Evolutionary conservation across 2,888 invertebrate genomes (phyloP).

Genomic region (Gisinianus flammeolus): DNA sequence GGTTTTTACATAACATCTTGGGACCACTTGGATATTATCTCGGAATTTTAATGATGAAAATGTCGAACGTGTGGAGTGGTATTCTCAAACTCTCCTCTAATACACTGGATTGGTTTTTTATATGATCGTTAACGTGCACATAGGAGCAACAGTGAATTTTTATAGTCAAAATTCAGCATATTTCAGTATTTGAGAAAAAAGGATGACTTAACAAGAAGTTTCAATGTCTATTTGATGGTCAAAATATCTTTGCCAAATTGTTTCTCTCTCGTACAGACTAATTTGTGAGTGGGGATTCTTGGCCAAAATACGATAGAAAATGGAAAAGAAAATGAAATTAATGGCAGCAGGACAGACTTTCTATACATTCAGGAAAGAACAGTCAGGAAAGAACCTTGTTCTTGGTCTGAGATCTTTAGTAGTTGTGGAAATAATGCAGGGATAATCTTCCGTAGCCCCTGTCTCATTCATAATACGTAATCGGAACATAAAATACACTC

Average conservation of each 20-base stretch:
- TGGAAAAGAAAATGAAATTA: not conserved
- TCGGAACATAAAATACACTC: slow-evolving; percentile 7
- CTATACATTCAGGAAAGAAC: not conserved
- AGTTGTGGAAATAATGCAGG: not conserved
- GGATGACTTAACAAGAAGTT: not conserved
- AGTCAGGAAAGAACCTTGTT: not conserved
- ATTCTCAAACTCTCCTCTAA: too few species aligned
- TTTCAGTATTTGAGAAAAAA: not conserved
- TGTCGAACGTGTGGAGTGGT: too few species aligned
- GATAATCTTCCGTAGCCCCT: not conserved
- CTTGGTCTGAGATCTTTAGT: not conserved
- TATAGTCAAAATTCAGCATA: too few species aligned
- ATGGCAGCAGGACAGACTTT: not conserved
- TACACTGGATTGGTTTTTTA: too few species aligned
- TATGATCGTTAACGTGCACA: too few species aligned
- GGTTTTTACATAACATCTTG: too few species aligned
- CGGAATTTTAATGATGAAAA: too few species aligned
- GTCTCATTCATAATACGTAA: slow-evolving; percentile 15
- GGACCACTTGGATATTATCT: too few species aligned
- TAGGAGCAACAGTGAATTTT: too few species aligned
- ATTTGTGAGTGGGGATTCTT: not conserved
- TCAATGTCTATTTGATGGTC: not conserved
- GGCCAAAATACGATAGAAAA: not conserved
- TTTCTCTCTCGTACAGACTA: not conserved
- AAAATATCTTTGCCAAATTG: not conserved